Base-by-base conservation (phyloP, 35 echinoderm and acorn worm species). In the Lytechinus variegatus region DNA sequence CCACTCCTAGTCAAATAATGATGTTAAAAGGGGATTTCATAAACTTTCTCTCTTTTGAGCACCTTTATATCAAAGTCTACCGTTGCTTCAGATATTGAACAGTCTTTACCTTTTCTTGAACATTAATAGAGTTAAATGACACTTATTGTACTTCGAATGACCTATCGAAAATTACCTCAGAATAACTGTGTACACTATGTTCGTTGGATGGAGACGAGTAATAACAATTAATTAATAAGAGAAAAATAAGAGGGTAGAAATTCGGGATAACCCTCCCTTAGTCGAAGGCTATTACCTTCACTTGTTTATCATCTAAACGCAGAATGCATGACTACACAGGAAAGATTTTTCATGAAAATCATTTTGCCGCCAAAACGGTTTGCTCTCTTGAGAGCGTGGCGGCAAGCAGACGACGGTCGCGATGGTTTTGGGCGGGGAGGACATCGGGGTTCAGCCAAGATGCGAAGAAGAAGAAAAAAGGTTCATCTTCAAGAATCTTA, bases 331-430 rank as follows among this genome's bases (percentile, higher is more conserved):
- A 90, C 88, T 44, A 90, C 88, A 44, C 88, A 44, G 29, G 28
- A 90, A 90, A 54, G 52, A 10, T 52, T 90, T 44, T 90, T 90
- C 88, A 54, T 90, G 88, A 54, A 90, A 44, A 90, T 90, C 10
- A 90, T 90, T 79, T 90, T 90, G 88, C 88, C 88, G 88, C 88
- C 88, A 90, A 90, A 90, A 90, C 13, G 10, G 12, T 21, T 28
- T n/a, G 88, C 88, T 90, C 88, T 90, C 88, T 1, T 52, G 88
- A 90, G 88, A 54, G 29, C 88, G n/a, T 27, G 10, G 5, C 29
- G 88, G 16, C 6, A 9, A 33, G 88, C 87, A 90, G 88, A 52
- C 29, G 88, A 54, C 52, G 88, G 66, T 24, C 66, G 66, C 21
- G 12, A 24, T 79, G 66, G 66, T 79, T 90, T 90, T 90, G 88